Base-by-base conservation (phyloP, 2,888 invertebrate species). In the Drosophila kokeensis region DNA sequence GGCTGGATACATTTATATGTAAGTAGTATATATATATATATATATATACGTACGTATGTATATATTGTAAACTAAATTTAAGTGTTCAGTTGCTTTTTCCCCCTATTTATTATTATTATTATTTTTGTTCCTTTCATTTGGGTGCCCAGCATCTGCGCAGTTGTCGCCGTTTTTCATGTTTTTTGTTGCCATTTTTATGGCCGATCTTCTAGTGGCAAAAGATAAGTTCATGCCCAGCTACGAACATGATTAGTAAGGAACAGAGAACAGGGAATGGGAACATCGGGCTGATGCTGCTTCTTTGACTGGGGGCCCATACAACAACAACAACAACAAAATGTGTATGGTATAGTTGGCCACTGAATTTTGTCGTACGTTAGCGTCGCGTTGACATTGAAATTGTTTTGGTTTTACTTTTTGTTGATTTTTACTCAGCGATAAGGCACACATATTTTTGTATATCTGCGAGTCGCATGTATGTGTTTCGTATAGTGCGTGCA, bases 371-470 rank as follows among this genome's bases (percentile, higher is more conserved):
- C 55, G 57, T 76, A 48, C 65, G 68, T 61, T 66, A 72, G 78
- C 78, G 66, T 30, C 72, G 79, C 86, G 87, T 90, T 87, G 90
- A 90, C 90, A 90, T 87, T 87, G 87, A 90, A 90, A 87, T 89
- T 82, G 87, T 86, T 86, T 90, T 73, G 70, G 75, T 73, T 78
- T 77, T 72, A 57, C 49, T 77, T 62, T 76, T 89, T 89, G 89
- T 89, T 85, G 90, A 90, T 87, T 87, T 77, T 72, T 78, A 80
- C 82, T 78, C 89, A 78, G 82, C 85, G 89, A 90, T 90, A 87
- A 87, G 89, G 70, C 90, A 78, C 60, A 79, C 81, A 83, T 69
- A 85, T 74, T 66, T 76, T 75, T 81, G 57, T 53, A 38, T 63
- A n/a, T 32, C 36, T 34, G 34, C 24, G 7, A 21, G 30, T 40